These are phyloP conservation scores for Myotis yumanensis DNA, from an alignment of 2,113 vertebrate genomes.

Conservation along the genomic window DNA sequence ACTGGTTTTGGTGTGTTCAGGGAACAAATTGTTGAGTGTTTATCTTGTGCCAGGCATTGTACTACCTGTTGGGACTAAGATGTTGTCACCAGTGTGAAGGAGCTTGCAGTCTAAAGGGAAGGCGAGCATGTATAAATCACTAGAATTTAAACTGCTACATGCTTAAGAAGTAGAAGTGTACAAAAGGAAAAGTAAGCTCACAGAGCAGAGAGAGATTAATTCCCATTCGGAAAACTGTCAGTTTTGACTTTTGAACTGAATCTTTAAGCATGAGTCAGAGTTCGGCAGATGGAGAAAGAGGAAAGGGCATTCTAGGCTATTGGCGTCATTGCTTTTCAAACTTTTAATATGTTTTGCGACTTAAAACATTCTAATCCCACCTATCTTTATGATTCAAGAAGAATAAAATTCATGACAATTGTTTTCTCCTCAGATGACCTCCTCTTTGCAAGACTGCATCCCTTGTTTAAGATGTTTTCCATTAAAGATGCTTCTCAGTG, in stretches of 20 bases:
- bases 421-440: background rate
- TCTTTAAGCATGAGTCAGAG: constrained; percentile 61
- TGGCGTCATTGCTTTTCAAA: background rate
- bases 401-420: constrained; percentile 12
- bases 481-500: background rate
- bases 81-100: background rate
- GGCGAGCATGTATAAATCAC: background rate
- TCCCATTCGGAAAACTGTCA: constrained; percentile 17
- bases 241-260: constrained; percentile 59
- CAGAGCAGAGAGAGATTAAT: background rate
- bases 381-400: constrained; percentile 44
- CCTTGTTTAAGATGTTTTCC: background rate
- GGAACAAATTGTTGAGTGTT: background rate
- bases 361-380: constrained; percentile 1
- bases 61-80: background rate
- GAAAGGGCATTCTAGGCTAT: constrained; percentile 47
- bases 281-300: constrained; percentile 53
- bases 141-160: background rate
- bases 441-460: background rate
- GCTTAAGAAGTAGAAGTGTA: background rate
- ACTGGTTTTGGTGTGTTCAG: background rate
- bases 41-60: background rate
- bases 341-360: background rate
- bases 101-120: background rate
- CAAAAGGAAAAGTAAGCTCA: background rate